A percentile compares a stretch with the other conserved stretches of the same genome.
Evolutionary conservation across 1,140 invertebrate species (phyloP).

Genomic region (Drosophila athabasca): DNA sequence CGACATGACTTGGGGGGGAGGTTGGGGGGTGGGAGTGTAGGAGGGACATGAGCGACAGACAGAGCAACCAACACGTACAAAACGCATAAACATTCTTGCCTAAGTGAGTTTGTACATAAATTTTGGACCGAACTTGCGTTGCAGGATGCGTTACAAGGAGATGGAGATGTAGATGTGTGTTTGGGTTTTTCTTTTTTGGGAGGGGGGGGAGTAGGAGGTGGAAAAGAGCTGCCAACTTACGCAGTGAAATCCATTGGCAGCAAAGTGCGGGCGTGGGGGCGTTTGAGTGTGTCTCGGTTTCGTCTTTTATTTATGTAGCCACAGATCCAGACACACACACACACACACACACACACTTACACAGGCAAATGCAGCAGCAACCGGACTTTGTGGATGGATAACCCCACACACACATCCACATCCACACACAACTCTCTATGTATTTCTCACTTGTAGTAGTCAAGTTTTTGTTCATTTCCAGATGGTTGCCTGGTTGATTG

Average conservation of each 20-base stretch:
- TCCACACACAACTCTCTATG: neutral
- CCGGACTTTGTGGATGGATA: constrained; percentile 14
- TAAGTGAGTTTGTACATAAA: constrained; percentile 81
- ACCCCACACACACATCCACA: neutral
- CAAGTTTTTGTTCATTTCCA: too few species aligned
- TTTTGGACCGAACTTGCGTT: constrained; percentile 64
- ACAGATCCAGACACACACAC: neutral
- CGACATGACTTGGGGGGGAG: constrained; percentile 10
- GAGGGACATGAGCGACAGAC: constrained; percentile 64
- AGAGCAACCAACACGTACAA: constrained; percentile 71
- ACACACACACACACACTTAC: too few species aligned
- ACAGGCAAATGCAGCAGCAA: constrained; percentile 38
- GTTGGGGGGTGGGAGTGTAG: neutral
- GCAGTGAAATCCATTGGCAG: constrained; percentile 45
- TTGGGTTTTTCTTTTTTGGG: neutral
- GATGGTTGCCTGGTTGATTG: too few species aligned
- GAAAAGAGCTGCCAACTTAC: constrained; percentile 27
- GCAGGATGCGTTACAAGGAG: constrained; percentile 57
- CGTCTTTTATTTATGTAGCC: constrained; percentile 59
- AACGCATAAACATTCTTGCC: constrained; percentile 81
- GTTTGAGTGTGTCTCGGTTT: constrained; percentile 36
- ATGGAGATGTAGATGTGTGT: constrained; percentile 19
- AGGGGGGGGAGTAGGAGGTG: neutral
- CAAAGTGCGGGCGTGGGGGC: constrained; percentile 12
- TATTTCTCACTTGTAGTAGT: neutral